These are phyloP conservation scores for Xiphophorus couchianus DNA, from an alignment of 2,113 vertebrate genomes.

Conservation along the genomic window DNA sequence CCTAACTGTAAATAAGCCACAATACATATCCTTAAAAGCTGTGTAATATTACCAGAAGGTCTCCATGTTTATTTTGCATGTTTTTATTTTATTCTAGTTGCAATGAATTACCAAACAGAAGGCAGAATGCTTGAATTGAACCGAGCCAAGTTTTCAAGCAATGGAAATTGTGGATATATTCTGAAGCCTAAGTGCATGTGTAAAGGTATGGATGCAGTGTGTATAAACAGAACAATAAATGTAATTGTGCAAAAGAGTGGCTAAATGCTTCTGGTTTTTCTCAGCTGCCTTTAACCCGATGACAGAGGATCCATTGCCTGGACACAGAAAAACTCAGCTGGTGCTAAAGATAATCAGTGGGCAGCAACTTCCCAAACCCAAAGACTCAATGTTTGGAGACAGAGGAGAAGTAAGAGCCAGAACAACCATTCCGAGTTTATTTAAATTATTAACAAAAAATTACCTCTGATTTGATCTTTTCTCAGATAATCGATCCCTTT, in stretches of 20 bases:
- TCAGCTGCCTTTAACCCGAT: constrained; percentile 92
- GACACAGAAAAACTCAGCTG: constrained; percentile 90
- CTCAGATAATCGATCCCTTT: constrained; percentile 95
- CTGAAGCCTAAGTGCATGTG: constrained; percentile 92
- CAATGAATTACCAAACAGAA: constrained; percentile 96
- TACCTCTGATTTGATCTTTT: not conserved
- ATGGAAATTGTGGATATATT: constrained; percentile 93
- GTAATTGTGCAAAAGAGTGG: not conserved
- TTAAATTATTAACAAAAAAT: not conserved
- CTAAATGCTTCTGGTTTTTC: not conserved
- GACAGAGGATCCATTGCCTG: constrained; percentile 87
- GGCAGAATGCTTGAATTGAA: constrained; percentile 95
- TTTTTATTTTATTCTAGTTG: constrained; percentile 79
- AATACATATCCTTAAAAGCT: not conserved
- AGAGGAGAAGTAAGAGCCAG: constrained; percentile 87
- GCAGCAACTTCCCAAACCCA: constrained; percentile 95
- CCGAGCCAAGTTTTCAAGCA: constrained; percentile 91
- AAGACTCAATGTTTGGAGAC: constrained; percentile 95
- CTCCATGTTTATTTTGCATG: not conserved
- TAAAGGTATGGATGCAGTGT: constrained; percentile 64
- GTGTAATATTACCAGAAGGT: not conserved
- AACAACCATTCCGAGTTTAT: not conserved
- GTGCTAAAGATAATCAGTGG: constrained; percentile 93
- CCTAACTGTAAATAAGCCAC: no score
- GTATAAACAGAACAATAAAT: not conserved